These are phyloP conservation scores for Chirona hameri DNA, from an alignment of 2,888 invertebrate genomes.

Conservation along the genomic window DNA sequence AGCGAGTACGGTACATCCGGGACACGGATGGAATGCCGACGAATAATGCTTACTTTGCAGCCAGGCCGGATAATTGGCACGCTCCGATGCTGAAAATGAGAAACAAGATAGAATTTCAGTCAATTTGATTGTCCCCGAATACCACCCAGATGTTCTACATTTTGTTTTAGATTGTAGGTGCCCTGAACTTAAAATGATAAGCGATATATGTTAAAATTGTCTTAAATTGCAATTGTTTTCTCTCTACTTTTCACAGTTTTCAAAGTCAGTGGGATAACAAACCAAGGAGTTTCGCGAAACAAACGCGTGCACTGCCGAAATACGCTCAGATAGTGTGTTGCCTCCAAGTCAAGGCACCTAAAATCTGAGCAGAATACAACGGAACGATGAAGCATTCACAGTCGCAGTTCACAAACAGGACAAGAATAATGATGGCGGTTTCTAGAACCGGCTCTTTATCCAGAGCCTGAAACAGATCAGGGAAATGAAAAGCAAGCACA, in stretches of 20 bases:
- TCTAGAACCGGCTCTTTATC: not conserved
- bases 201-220: too few species aligned
- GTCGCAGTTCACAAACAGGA: not conserved
- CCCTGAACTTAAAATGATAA: too few species aligned
- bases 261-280: too few species aligned
- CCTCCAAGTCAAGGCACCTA: not conserved
- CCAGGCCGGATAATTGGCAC: slow-evolving; percentile 28
- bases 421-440: not conserved
- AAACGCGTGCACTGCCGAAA: too few species aligned
- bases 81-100: slow-evolving; percentile 5
- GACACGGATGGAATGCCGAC: not conserved
- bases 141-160: not conserved
- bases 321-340: not conserved
- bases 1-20: not conserved
- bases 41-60: slow-evolving; percentile 29
- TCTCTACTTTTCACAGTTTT: not conserved
- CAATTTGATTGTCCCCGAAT: not conserved
- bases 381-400: not conserved
- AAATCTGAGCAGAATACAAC: not conserved
- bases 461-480: not conserved
- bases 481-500: not conserved
- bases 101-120: slow-evolving; percentile 8
- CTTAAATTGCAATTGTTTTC: not conserved
- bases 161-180: not conserved
- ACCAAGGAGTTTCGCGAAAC: too few species aligned